These are phyloP conservation scores for Exocentrus adspersus DNA, from an alignment of 2,888 invertebrate genomes.

Conservation along the genomic window DNA sequence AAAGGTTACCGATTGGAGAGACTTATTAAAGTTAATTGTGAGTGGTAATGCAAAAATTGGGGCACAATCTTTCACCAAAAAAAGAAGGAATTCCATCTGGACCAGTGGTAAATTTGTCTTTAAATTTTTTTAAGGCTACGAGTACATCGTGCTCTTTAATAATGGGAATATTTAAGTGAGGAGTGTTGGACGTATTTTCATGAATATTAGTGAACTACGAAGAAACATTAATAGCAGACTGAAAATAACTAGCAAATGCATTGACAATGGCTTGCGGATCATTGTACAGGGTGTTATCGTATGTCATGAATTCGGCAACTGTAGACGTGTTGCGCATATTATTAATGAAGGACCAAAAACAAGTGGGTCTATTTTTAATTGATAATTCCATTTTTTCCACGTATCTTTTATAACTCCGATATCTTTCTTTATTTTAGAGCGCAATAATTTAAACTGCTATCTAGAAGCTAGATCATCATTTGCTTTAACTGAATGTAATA, in stretches of 20 bases:
- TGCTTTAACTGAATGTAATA: too few relatives aligned
- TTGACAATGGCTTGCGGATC: neutral
- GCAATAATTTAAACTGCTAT: neutral
- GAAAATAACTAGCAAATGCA: neutral
- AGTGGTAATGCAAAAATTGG: neutral
- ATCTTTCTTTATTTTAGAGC: neutral
- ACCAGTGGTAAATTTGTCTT: conserved; percentile 4
- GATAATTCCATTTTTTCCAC: neutral
- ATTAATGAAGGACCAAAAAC: neutral
- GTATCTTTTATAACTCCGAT: neutral
- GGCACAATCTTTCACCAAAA: neutral
- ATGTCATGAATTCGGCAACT: neutral
- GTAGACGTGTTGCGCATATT: neutral
- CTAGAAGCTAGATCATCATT: too few relatives aligned
- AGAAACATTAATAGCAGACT: neutral
- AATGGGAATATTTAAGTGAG: neutral
- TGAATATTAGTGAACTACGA: neutral
- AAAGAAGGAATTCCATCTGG: neutral
- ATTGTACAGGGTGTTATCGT: neutral
- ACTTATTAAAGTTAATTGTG: neutral
- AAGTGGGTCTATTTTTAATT: neutral
- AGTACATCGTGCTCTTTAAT: neutral
- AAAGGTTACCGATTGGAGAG: neutral
- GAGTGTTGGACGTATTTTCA: neutral
- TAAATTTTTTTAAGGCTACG: neutral